Evolutionary conservation across 2,797 vertebrate species (phyloP).

Genomic region (Columba guinea): DNA sequence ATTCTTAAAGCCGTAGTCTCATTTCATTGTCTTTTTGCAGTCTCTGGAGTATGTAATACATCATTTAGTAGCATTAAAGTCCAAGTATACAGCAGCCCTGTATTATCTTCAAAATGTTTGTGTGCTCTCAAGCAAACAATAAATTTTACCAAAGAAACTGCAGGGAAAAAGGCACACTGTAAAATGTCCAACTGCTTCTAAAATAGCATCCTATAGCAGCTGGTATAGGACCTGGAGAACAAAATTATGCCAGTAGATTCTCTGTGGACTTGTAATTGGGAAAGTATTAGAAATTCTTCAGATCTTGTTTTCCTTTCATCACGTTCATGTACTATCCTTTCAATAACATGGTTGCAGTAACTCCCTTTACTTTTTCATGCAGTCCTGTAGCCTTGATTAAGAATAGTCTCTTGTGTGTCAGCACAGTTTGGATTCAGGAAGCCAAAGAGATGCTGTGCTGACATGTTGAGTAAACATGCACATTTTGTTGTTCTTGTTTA

Average conservation of each 20-base stretch:
- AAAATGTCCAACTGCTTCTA: background rate
- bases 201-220: background rate
- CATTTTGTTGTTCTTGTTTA: background rate
- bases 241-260: background rate
- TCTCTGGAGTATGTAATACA: background rate
- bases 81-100: background rate
- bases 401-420: background rate
- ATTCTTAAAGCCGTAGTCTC: background rate
- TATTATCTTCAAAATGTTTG: background rate
- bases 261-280: background rate
- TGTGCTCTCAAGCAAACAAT: background rate
- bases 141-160: background rate
- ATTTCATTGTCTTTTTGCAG: background rate
- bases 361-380: background rate
- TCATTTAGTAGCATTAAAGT: background rate
- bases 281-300: conserved; percentile 14
- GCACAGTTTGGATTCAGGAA: background rate
- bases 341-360: background rate
- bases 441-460: background rate
- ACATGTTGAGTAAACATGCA: background rate
- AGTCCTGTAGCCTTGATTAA: background rate
- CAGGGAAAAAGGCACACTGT: background rate
- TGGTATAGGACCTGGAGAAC: background rate
- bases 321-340: background rate
- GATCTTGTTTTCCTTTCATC: background rate